Evolutionary conservation across 2,113 vertebrate species (phyloP).

Genomic region (Semnornis frantzii): DNA sequence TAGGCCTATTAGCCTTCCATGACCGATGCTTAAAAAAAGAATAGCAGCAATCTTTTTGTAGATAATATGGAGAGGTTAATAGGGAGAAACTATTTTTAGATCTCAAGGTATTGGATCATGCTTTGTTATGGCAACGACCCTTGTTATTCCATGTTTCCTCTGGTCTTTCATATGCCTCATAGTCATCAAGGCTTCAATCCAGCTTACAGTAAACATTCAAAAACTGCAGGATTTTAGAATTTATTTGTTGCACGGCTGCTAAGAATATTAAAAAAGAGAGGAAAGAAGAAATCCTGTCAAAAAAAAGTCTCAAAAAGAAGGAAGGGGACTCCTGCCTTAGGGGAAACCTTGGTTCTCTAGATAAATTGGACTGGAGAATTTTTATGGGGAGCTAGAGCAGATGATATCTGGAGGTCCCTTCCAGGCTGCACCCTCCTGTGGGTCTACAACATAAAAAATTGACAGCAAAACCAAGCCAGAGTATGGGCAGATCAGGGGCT

Average conservation of each 20-base stretch:
- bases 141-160: constrained; percentile 46
- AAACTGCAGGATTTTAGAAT: neutral
- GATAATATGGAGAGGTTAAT: neutral
- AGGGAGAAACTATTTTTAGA: constrained; percentile 3
- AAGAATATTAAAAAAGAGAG: neutral
- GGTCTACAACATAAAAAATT: neutral
- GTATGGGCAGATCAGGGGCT: neutral
- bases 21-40: neutral
- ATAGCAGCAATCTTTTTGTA: neutral
- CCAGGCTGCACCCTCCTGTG: neutral
- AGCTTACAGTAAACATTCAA: neutral
- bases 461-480: neutral
- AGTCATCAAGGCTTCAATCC: constrained; percentile 15
- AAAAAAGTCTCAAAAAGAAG: neutral
- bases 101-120: neutral
- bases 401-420: neutral
- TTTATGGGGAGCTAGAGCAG: neutral
- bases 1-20: no score
- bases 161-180: neutral
- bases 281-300: neutral
- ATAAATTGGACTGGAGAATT: neutral
- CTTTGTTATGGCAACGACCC: constrained; percentile 39
- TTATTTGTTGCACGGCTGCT: neutral
- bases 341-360: neutral
- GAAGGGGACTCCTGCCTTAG: neutral